Evolutionary conservation across 2,113 vertebrate species (phyloP).

Genomic region (Mandrillus leucophaeus): DNA sequence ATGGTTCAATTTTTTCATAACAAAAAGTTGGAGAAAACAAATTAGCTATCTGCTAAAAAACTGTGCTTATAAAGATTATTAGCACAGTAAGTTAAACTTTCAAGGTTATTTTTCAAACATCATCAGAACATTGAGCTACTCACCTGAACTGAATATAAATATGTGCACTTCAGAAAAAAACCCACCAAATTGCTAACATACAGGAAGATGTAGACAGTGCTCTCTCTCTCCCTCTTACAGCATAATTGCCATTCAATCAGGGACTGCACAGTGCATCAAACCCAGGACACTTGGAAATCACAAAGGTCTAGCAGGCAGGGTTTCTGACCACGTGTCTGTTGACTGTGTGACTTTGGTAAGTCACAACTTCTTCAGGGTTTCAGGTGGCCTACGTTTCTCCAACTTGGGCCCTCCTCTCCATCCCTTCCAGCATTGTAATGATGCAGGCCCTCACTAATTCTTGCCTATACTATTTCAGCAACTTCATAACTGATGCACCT

Average conservation of each 20-base stretch:
- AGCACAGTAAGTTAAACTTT: neutral
- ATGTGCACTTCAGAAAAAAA: neutral
- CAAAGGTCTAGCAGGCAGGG: neutral
- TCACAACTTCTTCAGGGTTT: neutral
- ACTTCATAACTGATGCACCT: neutral
- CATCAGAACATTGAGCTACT: neutral
- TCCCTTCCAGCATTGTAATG: neutral
- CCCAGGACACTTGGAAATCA: neutral
- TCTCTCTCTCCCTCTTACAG: neutral
- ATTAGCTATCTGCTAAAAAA: neutral
- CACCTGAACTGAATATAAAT: neutral
- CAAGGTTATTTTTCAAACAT: neutral
- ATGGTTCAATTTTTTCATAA: slow-evolving; percentile 19
- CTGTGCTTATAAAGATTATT: neutral
- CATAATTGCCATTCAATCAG: neutral
- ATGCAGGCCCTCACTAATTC: neutral
- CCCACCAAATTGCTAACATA: neutral
- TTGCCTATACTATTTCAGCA: neutral
- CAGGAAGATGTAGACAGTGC: neutral
- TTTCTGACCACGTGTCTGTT: neutral
- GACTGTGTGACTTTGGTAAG: neutral
- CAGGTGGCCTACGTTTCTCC: neutral
- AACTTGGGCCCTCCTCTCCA: neutral
- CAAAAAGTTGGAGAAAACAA: neutral
- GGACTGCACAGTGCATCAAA: neutral